phyloP scores from a whole-genome alignment of 2,888 invertebrate genomes.

The Autographa gamma region DNA sequence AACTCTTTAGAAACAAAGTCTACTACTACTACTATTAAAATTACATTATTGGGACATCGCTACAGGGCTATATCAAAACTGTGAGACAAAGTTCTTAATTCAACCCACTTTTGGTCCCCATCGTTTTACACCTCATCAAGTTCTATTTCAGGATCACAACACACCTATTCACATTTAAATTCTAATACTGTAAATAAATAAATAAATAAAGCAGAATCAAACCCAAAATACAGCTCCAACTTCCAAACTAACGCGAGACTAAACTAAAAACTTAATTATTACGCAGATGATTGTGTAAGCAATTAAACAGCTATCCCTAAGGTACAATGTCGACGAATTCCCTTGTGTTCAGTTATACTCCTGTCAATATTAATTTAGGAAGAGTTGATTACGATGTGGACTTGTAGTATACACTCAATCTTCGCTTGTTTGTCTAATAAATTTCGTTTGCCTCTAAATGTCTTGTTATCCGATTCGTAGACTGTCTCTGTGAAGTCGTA shows the following conservation, averaged over 20 bases:
- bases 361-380: slow-evolving; percentile 68
- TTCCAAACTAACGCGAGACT: not conserved
- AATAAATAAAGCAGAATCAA: not conserved
- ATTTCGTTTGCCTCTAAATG: slow-evolving; percentile 26
- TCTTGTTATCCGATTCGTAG: slow-evolving; percentile 24
- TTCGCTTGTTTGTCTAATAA: slow-evolving; percentile 30
- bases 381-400: slow-evolving; percentile 61
- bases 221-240: slow-evolving; percentile 8
- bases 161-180: too few species aligned
- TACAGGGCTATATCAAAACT: too few species aligned
- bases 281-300: slow-evolving; percentile 42
- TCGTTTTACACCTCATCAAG: too few species aligned
- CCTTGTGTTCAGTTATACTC: slow-evolving; percentile 55
- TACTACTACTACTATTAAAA: too few species aligned
- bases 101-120: not conserved
- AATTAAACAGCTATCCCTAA: slow-evolving; percentile 38
- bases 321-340: slow-evolving; percentile 39
- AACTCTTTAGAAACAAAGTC: too few species aligned
- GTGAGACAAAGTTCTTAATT: too few species aligned
- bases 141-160: too few species aligned
- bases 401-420: slow-evolving; percentile 28
- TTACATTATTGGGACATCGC: too few species aligned
- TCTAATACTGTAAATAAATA: too few species aligned
- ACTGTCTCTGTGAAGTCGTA: slow-evolving; percentile 6
- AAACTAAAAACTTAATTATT: slow-evolving; percentile 41